A percentile compares a stretch with the other conserved stretches of the same genome.
Conservation (phyloP, 2,797 vertebrate genomes). For the Poeciliopsis paucimaculata region DNA sequence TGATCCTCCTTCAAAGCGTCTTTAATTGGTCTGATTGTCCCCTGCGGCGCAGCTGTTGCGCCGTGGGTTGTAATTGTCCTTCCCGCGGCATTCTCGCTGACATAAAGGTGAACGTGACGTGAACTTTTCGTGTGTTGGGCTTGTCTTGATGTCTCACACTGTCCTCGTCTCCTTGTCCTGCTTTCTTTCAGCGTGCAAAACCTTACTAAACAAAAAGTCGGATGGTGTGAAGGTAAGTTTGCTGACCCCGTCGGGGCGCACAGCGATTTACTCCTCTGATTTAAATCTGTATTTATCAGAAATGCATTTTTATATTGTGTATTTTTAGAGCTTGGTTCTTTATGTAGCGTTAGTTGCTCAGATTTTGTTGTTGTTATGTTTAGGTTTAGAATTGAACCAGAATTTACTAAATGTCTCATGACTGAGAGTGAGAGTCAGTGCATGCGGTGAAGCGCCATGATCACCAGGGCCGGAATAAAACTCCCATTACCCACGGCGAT, state of each 20-base stretch:
- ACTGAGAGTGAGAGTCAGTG: slow-evolving; percentile 58
- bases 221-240: slow-evolving; percentile 97
- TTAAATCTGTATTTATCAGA: slow-evolving; percentile 10
- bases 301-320: slow-evolving; percentile 18
- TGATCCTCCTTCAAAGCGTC: not conserved
- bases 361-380: not conserved
- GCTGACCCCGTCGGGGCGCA: not conserved
- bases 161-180: slow-evolving; percentile 31
- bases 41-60: not conserved
- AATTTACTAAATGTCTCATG: slow-evolving; percentile 9
- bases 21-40: not conserved
- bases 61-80: not conserved
- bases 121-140: not conserved
- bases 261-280: not conserved
- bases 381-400: slow-evolving; percentile 4
- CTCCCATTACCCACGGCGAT: slow-evolving; percentile 22
- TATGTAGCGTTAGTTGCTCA: slow-evolving; percentile 9
- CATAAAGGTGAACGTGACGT: not conserved
- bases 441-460: slow-evolving; percentile 77
- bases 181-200: slow-evolving; percentile 93
- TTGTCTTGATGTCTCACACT: not conserved
- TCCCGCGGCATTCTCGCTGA: not conserved
- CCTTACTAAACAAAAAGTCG: slow-evolving; percentile 97
- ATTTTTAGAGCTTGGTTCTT: slow-evolving; percentile 24
- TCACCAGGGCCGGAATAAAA: slow-evolving; percentile 49